Percentiles rank a stretch among this genome's conserved stretches.
Evolutionary conservation across 2,797 vertebrate species (phyloP).

Genomic region (Anabacerthia variegaticeps): DNA sequence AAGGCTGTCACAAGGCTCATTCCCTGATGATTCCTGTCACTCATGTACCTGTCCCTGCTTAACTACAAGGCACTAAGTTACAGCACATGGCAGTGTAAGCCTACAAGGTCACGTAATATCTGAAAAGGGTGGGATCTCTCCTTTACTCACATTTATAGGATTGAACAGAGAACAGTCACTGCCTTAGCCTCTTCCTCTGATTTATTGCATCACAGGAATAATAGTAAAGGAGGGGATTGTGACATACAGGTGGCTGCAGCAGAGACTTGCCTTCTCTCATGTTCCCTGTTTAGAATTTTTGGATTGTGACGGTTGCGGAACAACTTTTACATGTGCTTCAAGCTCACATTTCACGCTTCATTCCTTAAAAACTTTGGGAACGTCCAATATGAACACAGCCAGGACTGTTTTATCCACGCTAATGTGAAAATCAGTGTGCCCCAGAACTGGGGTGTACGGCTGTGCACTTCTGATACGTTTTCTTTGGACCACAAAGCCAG

Average conservation of each 20-base stretch:
- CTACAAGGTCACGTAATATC: neutral
- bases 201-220: neutral
- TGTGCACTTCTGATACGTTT: neutral
- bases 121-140: neutral
- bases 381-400: neutral
- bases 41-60: neutral
- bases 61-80: neutral
- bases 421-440: neutral
- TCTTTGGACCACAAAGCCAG: neutral
- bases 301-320: neutral
- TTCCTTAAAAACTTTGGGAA: neutral
- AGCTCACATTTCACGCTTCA: neutral
- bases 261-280: neutral
- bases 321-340: neutral
- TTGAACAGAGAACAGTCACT: neutral
- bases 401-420: neutral
- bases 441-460: neutral
- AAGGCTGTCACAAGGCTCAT: neutral
- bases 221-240: neutral
- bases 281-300: neutral
- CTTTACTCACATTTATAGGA: neutral
- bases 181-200: neutral
- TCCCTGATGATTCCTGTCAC: neutral
- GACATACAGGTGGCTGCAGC: neutral
- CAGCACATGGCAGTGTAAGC: neutral